Evolutionary conservation across 2,113 vertebrate genomes (phyloP), one percentile per base, ranked within the genome.

Genomic region (Amphiprion ocellaris): DNA sequence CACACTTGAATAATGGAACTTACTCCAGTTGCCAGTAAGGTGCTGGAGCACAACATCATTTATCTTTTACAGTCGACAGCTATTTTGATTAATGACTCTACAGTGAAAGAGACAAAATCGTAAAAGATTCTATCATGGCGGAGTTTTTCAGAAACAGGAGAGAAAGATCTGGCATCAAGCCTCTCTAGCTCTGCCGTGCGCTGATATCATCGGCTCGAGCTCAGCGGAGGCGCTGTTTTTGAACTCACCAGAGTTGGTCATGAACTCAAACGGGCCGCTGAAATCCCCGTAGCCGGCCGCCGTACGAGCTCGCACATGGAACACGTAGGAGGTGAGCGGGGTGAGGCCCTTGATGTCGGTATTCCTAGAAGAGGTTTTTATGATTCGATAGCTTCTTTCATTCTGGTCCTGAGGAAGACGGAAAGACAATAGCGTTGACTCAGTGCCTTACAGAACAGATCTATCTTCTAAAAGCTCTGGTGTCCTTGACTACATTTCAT

Each of bases 271-370:
- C 0, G 97, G 97, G 4, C 96, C 96, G 1, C 98, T 99, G 93
- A 99, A 99, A 53, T 99, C 97, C 1, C 97, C 98, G 0, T 99
- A 99, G 8, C 98, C 97, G 0, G 98, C 97, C 0, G 97, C 97
- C 0, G 98, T 99, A 72, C 98, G 95, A 56, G 98, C 98, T 1
- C 98, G 94, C 72, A 99, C 98, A 0, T 99, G 98, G 90, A 99
- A 99, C 12, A 99, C 96, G 3, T 99, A 99, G 1, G 97, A 98
- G 39, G 97, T 99, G 56, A 99, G 89, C 0, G 98, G 97, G 69
- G 96, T 98, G 89, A 99, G 92, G 30, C 97, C 96, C 81, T 97
- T 98, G 92, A 99, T 99, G 87, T 99, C 97, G 0, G 97, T 95
- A 61, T 94, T 98, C 62, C 97, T 95, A 23, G 96, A 94, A 0